Evolutionary conservation across 1,140 invertebrate species (phyloP).

Genomic region (Capitella teleta): DNA sequence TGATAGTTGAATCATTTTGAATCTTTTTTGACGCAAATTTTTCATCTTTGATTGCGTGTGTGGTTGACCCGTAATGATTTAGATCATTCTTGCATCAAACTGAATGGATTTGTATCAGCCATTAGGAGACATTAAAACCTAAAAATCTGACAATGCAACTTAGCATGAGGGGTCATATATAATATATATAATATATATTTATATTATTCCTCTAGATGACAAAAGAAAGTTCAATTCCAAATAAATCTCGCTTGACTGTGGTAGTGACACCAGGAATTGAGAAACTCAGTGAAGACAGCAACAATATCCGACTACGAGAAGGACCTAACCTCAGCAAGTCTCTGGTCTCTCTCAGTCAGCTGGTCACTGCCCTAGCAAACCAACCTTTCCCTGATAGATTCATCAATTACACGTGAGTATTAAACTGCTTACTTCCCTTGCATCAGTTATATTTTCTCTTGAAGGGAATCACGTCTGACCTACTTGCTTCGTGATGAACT

Average conservation of each 20-base stretch:
- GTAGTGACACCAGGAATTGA: slow-evolving; percentile 33
- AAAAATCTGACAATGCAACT: too few relatives aligned
- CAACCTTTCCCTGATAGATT: slow-evolving; percentile 28
- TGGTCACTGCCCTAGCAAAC: slow-evolving; percentile 22
- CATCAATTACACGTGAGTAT: slow-evolving; percentile 30
- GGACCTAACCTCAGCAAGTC: slow-evolving; percentile 22
- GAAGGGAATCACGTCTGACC: slow-evolving; percentile 29
- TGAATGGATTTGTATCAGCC: too few relatives aligned
- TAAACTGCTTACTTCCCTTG: neutral
- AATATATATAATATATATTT: too few relatives aligned
- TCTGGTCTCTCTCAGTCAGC: slow-evolving; percentile 20
- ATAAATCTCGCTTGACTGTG: slow-evolving; percentile 29
- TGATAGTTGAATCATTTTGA: too few relatives aligned
- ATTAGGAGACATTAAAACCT: too few relatives aligned
- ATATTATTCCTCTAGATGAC: slow-evolving; percentile 19
- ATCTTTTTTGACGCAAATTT: too few relatives aligned
- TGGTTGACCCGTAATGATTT: too few relatives aligned
- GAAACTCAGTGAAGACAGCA: slow-evolving; percentile 19
- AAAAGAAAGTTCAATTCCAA: slow-evolving; percentile 23
- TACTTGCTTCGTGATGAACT: slow-evolving; percentile 30
- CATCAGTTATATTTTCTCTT: slow-evolving; percentile 5
- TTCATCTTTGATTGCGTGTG: too few relatives aligned
- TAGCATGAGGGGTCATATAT: too few relatives aligned
- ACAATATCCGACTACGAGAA: slow-evolving; percentile 20
- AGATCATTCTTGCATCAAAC: too few relatives aligned